Conservation (phyloP, 1,140 invertebrate species). For the Drosophila parabipectinata region DNA sequence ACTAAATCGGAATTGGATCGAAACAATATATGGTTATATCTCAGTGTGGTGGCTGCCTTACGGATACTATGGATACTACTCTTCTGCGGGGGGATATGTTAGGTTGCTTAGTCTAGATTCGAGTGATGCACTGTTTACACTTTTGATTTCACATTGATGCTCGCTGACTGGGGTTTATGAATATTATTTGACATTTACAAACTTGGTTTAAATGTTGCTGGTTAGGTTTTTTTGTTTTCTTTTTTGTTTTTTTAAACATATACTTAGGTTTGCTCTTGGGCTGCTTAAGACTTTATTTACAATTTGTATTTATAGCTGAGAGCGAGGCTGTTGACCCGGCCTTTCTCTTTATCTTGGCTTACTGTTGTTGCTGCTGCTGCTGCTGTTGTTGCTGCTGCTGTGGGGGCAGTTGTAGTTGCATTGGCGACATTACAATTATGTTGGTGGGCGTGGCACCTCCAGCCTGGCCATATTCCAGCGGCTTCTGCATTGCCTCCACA, state of each 20-base stretch:
- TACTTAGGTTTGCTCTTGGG: conserved; percentile 58
- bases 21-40: conserved; percentile 43
- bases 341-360: conserved; percentile 46
- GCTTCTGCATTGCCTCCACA: conserved; percentile 68
- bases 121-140: conserved; percentile 46
- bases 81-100: conserved; percentile 69
- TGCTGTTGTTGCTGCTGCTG: conserved; percentile 62
- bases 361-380: conserved; percentile 48
- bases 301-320: conserved; percentile 72
- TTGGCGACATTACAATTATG: conserved; percentile 80
- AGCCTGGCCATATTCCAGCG: conserved; percentile 66
- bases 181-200: conserved; percentile 53
- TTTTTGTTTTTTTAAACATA: conserved; percentile 56
- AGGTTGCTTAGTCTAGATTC: conserved; percentile 73
- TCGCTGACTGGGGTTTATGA: conserved; percentile 33
- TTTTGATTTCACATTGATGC: conserved; percentile 32
- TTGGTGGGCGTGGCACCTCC: conserved; percentile 57
- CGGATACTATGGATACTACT: conserved; percentile 14
- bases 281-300: conserved; percentile 81
- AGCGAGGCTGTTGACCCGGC: conserved; percentile 11
- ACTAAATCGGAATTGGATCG: conserved; percentile 17
- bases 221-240: conserved; percentile 14
- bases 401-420: conserved; percentile 56
- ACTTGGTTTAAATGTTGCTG: conserved; percentile 19
- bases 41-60: conserved; percentile 53